Evolutionary conservation across 2,797 vertebrate species (phyloP).

Genomic region (Aselliscus stoliczkanus): DNA sequence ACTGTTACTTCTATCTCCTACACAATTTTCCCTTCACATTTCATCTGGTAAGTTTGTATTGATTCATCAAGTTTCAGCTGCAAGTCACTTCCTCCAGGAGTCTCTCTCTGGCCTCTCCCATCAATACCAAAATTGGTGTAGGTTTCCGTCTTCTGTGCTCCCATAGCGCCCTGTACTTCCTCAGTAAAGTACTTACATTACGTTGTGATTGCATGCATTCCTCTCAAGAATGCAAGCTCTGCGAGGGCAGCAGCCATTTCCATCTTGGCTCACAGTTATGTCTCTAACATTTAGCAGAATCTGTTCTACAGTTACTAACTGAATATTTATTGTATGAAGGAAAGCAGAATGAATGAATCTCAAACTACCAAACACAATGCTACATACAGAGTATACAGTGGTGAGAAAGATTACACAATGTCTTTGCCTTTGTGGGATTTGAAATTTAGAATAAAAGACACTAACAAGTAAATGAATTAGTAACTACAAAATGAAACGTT

Average conservation of each 20-base stretch:
- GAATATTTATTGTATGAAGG: background rate
- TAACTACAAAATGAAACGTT: background rate
- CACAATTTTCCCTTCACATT: background rate
- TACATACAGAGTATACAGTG: background rate
- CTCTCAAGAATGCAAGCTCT: background rate
- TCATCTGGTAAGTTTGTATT: background rate
- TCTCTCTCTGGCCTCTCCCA: background rate
- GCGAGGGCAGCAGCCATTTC: background rate
- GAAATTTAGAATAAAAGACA: background rate
- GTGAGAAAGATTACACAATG: background rate
- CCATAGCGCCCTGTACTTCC: background rate
- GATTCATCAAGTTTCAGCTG: background rate
- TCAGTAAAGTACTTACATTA: background rate
- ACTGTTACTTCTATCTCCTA: background rate
- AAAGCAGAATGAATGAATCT: background rate
- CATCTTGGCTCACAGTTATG: background rate
- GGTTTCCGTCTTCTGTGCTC: background rate
- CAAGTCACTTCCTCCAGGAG: background rate
- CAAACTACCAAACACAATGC: background rate
- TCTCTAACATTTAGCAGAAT: background rate
- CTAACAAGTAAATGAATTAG: background rate
- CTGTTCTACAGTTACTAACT: background rate
- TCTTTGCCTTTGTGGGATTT: background rate
- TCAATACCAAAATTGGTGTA: background rate
- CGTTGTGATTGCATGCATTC: background rate